phyloP scores from a whole-genome alignment of 2,797 vertebrate species.

The Tenualosa thibaudeaui region DNA sequence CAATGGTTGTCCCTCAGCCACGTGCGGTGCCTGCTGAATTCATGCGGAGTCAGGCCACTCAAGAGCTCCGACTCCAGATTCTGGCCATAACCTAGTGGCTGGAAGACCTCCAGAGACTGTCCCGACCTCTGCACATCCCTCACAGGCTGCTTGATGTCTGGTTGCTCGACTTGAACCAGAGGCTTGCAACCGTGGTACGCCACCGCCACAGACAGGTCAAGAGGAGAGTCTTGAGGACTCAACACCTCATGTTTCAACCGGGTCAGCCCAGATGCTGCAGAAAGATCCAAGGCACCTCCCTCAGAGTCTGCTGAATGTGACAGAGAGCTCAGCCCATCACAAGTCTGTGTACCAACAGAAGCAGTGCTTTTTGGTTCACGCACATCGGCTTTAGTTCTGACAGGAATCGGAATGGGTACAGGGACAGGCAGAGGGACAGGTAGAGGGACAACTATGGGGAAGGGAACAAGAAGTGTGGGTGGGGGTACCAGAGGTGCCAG shows the following conservation, averaged over 20 bases:
- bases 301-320: slow-evolving; percentile 73
- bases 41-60: slow-evolving; percentile 35
- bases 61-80: slow-evolving; percentile 53
- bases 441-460: slow-evolving; percentile 77
- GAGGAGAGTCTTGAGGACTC: slow-evolving; percentile 65
- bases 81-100: slow-evolving; percentile 45
- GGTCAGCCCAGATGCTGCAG: slow-evolving; percentile 69
- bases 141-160: neutral
- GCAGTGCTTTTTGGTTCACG: neutral
- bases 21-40: slow-evolving; percentile 66
- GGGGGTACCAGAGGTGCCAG: slow-evolving; percentile 76
- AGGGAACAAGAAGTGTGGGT: slow-evolving; percentile 78
- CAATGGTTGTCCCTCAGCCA: slow-evolving; percentile 63
- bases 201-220: slow-evolving; percentile 75
- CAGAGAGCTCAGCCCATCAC: slow-evolving; percentile 64
- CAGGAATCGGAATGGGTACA: slow-evolving; percentile 71
- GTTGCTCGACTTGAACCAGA: neutral
- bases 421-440: slow-evolving; percentile 79
- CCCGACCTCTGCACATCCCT: neutral
- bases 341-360: slow-evolving; percentile 46
- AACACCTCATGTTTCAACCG: slow-evolving; percentile 55
- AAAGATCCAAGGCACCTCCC: slow-evolving; percentile 79
- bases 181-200: slow-evolving; percentile 51
- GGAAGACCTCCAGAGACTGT: slow-evolving; percentile 51
- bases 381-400: neutral